A percentile compares a stretch with the other conserved stretches of the same genome.
phyloP scores from a whole-genome alignment of 2,797 vertebrate species.

The Mus caroli region DNA sequence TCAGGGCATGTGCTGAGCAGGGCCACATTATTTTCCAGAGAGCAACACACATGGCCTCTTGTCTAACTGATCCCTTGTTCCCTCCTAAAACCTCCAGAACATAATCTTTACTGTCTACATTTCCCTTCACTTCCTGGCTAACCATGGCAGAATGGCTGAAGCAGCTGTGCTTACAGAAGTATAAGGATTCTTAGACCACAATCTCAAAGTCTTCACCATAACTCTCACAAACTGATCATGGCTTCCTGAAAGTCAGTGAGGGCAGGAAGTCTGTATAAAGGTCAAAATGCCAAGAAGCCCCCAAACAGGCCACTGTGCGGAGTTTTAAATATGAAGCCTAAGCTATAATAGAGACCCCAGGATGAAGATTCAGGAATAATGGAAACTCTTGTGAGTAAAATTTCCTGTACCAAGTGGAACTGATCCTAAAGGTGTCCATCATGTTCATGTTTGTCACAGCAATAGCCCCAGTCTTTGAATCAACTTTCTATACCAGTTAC shows the following conservation, averaged over 20 bases:
- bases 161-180: not conserved
- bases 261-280: not conserved
- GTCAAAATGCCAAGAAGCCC: not conserved
- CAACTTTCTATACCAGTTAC: not conserved
- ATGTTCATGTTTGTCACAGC: not conserved
- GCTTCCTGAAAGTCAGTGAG: not conserved
- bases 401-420: not conserved
- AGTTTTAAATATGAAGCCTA: not conserved
- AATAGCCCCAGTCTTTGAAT: not conserved
- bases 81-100: not conserved
- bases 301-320: not conserved
- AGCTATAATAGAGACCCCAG: not conserved
- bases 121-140: not conserved
- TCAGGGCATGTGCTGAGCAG: not conserved
- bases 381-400: not conserved
- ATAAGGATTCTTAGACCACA: not conserved
- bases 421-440: not conserved
- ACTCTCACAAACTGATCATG: too few species aligned
- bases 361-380: not conserved
- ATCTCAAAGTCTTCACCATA: not conserved
- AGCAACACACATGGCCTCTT: not conserved
- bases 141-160: not conserved
- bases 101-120: not conserved
- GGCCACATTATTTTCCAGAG: not conserved
- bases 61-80: not conserved